phyloP scores from a whole-genome alignment of 2,888 invertebrate species.

The Xanthorhoe designata region DNA sequence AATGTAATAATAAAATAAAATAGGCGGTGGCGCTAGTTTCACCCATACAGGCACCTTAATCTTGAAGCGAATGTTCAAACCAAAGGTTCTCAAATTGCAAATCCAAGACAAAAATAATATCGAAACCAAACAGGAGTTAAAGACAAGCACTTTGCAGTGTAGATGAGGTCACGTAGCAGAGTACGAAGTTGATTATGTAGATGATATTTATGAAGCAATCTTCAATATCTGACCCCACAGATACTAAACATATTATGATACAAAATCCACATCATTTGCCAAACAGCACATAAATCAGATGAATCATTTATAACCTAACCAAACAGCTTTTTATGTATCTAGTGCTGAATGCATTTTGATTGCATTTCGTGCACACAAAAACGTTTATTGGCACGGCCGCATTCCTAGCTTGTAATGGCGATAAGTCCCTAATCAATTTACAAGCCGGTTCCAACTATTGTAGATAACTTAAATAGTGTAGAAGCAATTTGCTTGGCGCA shows the following conservation, averaged over 20 bases:
- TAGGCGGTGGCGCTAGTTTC: too few species aligned
- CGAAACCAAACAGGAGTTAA: too few species aligned
- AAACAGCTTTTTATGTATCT: conserved; percentile 14
- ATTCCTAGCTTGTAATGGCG: conserved; percentile 60
- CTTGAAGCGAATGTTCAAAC: too few species aligned
- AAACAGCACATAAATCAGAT: not conserved
- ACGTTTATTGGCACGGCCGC: conserved; percentile 49
- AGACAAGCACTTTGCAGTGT: too few species aligned
- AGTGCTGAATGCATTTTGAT: conserved; percentile 23
- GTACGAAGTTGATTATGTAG: too few species aligned
- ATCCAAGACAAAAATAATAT: too few species aligned
- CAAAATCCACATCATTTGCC: not conserved
- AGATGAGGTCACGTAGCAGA: too few species aligned
- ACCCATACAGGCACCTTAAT: too few species aligned
- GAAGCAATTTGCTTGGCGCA: conserved; percentile 16
- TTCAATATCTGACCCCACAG: too few species aligned
- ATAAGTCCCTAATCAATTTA: conserved; percentile 68
- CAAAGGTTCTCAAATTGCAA: too few species aligned
- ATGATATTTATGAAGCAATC: too few species aligned
- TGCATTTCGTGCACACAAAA: conserved; percentile 22
- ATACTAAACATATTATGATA: not conserved
- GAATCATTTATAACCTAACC: not conserved
- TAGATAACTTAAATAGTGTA: conserved; percentile 32
- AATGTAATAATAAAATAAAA: too few species aligned
- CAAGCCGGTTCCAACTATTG: conserved; percentile 37